Base-by-base conservation (phyloP, 2,888 invertebrate genomes). In the Macrosoma leucophasiata region DNA sequence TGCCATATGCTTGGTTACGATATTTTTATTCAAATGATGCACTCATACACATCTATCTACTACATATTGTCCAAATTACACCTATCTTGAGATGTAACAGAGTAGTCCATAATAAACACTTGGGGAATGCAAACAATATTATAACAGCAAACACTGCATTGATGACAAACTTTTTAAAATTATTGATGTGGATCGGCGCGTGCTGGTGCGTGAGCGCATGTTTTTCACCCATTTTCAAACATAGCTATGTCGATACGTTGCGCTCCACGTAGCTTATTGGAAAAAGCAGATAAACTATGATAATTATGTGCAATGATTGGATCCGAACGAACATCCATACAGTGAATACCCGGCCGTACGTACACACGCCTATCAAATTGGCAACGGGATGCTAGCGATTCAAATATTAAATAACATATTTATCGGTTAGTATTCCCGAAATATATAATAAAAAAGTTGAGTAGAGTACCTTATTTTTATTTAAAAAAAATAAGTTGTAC, bases 221-320 rank as follows among this genome's bases (percentile, higher is more conserved):
- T 74, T 72, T 73, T 75, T 78, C 68, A 58, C 63, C 58, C 57
- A 66, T 70, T 76, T 75, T 64, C 68, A 65, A 48, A 58, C 47
- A 66, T 60, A 58, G 64, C 57, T 61, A 67, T 72, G 70, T 61
- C 68, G 68, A 74, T 71, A 68, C 72, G 72, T 72, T 60, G 60
- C 75, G 79, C 74, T 76, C 65, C 71, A 73, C 60, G 72, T 74
- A 74, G 48, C 63, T 66, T 67, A 78, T 79, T 76, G 75, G 76
- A 71, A 81, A 81, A 81, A 76, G 70, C 72, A 75, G 77, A 81
- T 78, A 76, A 74, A 78, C 55, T 76, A 76, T 78, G 73, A 74
- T 79, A 79, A 82, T 78, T 74, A 69, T 58, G 68, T 67, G 69
- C 73, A 67, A 59, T 40, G 55, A 59, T 61, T 55, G 55, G 39